Evolutionary conservation across 1,140 invertebrate genomes (phyloP), one percentile per base, ranked within the genome.

Genomic region (Polyergus mexicanus): DNA sequence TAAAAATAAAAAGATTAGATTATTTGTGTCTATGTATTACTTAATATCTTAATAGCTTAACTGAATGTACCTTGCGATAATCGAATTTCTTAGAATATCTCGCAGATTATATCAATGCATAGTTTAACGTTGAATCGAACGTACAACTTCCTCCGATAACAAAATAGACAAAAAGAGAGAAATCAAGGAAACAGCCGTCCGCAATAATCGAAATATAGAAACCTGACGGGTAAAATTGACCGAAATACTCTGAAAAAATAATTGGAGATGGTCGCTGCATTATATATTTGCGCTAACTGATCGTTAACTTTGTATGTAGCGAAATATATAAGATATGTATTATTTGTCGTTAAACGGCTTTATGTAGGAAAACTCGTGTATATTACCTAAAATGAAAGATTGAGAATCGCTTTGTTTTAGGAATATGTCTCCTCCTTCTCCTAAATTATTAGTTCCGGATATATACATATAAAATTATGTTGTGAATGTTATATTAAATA

Each of bases 271-370:
- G 62, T 81, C 44, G 44, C 58, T 83, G 58, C 69, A 32, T 88
- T 84, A 63, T 76, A 19, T 76, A 72, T 44, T 78, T 66, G 58
- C 66, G 68, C 66, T 74, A 51, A 85, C 38, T 75, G 80, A 69
- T 71, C 75, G 86, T 86, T 89, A 47, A 81, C 63, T 88, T 85
- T 88, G 54, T 51, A 51, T 51, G 58, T 88, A 88, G 80, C 80
- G 62, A 54, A 66, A 44, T 71, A n/a, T 32, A 22, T 41, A 66
- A 51, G 41, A 66, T 68, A 68, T 88, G 58, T 88, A 68, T 89
- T 88, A 60, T 77, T 63, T 58, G 72, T 88, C 72, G 86, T 75
- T 65, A 69, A 88, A 88, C 28, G 68, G 56, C 65, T 85, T 85
- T 56, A 22, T 35, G 75, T 58, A 83, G 19, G 47, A 56, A 72